Percentiles rank a stretch among this genome's conserved stretches.
phyloP scores from a whole-genome alignment of 2,113 vertebrate species.

The Cervus canadensis region DNA sequence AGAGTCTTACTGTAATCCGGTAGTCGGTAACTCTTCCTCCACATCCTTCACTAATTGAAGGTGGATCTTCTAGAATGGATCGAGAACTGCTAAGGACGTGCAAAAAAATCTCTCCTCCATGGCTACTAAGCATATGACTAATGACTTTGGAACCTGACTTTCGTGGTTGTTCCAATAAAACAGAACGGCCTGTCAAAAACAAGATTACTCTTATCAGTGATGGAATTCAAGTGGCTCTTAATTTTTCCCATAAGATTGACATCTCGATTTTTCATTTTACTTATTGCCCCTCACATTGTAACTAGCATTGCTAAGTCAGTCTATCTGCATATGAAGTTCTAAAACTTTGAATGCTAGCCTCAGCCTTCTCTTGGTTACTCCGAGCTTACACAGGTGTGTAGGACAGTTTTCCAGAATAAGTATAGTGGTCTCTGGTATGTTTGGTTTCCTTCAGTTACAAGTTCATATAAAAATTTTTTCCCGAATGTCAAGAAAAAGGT shows the following conservation, averaged over 20 bases:
- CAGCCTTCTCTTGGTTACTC: neutral
- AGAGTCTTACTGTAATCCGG: slow-evolving; percentile 91
- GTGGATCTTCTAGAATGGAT: slow-evolving; percentile 96
- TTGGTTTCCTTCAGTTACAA: slow-evolving; percentile 13
- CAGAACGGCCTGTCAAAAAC: slow-evolving; percentile 90
- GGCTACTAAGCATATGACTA: slow-evolving; percentile 99
- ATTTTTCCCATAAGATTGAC: neutral
- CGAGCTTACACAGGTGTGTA: neutral
- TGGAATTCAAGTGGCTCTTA: neutral
- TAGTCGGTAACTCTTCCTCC: slow-evolving; percentile 98
- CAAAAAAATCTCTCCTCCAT: slow-evolving; percentile 97
- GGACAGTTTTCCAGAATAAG: neutral
- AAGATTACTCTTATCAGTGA: slow-evolving; percentile 37
- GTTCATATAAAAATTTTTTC: neutral
- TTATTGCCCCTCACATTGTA: neutral
- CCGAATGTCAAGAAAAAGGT: neutral
- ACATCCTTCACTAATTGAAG: slow-evolving; percentile 98
- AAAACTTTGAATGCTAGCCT: neutral
- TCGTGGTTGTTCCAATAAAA: slow-evolving; percentile 95
- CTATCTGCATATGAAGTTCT: neutral
- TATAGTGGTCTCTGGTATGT: neutral
- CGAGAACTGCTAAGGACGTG: slow-evolving; percentile 96
- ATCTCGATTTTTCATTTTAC: slow-evolving; percentile 6
- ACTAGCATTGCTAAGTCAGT: neutral
- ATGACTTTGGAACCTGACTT: slow-evolving; percentile 99